These are phyloP conservation scores for Agonum fuliginosum DNA, from an alignment of 2,888 invertebrate species.

Conservation along the genomic window DNA sequence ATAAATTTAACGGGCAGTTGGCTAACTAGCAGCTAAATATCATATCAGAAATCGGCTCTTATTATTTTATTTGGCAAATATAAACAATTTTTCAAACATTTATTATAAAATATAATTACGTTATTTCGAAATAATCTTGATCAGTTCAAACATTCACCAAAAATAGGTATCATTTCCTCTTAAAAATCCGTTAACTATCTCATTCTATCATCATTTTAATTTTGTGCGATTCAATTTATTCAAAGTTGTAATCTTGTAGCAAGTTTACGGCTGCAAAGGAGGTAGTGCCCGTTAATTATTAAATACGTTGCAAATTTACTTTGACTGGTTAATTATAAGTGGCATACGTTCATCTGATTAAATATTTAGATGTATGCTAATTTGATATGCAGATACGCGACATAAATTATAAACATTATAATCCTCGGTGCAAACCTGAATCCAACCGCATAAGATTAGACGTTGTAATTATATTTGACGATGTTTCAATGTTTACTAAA, in stretches of 20 bases:
- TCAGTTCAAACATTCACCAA: too few species aligned
- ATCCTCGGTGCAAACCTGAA: slow-evolving; percentile 32
- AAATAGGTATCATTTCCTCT: too few species aligned
- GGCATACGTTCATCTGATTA: slow-evolving; percentile 57
- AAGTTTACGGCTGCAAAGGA: neutral
- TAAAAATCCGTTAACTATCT: too few species aligned
- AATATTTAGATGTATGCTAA: slow-evolving; percentile 58
- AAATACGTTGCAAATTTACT: slow-evolving; percentile 57
- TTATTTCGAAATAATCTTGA: too few species aligned
- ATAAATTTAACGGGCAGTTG: too few species aligned
- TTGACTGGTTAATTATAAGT: slow-evolving; percentile 55
- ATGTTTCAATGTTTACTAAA: slow-evolving; percentile 51
- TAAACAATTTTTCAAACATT: too few species aligned
- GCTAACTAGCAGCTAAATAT: too few species aligned
- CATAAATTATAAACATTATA: slow-evolving; percentile 57
- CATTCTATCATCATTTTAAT: too few species aligned
- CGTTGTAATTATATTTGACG: slow-evolving; percentile 52
- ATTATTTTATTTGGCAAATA: too few species aligned
- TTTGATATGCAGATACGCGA: slow-evolving; percentile 55
- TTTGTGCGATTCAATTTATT: too few species aligned
- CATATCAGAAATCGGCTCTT: too few species aligned
- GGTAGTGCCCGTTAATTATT: slow-evolving; percentile 39
- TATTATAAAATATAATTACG: too few species aligned
- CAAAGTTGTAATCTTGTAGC: neutral
- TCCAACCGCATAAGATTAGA: slow-evolving; percentile 39